Evolutionary conservation across 2,797 vertebrate species (phyloP).

Genomic region (Alosa sapidissima): DNA sequence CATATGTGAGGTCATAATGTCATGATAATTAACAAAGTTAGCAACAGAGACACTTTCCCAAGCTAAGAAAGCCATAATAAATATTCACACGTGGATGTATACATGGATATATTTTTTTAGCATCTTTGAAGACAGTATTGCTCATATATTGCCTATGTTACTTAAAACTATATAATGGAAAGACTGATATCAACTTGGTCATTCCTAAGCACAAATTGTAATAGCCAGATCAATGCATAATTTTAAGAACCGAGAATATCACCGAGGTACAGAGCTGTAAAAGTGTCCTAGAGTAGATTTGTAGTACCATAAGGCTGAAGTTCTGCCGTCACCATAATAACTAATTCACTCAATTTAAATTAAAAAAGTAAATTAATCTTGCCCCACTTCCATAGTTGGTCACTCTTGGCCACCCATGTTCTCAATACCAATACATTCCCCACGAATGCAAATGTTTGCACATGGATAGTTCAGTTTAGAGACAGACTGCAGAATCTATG

Average conservation of each 20-base stretch:
- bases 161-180: constrained; percentile 8
- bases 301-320: not conserved
- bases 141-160: not conserved
- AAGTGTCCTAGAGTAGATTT: not conserved
- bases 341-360: not conserved
- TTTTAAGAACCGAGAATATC: not conserved
- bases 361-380: not conserved
- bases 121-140: not conserved
- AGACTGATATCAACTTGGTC: not conserved
- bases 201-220: constrained; percentile 16
- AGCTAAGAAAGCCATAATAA: constrained; percentile 13
- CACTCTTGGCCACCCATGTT: not conserved
- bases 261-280: not conserved
- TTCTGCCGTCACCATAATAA: not conserved
- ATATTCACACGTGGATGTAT: not conserved
- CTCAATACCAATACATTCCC: not conserved
- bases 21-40: not conserved
- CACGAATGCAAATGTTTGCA: not conserved
- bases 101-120: constrained; percentile 21
- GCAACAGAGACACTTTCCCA: not conserved
- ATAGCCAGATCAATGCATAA: not conserved
- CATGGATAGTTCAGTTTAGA: not conserved
- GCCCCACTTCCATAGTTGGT: not conserved
- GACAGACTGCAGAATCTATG: not conserved
- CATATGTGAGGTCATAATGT: not conserved